Evolutionary conservation across 2,113 vertebrate species (phyloP), one percentile per base, ranked within the genome.

Genomic region (Lampris megalopsis): DNA sequence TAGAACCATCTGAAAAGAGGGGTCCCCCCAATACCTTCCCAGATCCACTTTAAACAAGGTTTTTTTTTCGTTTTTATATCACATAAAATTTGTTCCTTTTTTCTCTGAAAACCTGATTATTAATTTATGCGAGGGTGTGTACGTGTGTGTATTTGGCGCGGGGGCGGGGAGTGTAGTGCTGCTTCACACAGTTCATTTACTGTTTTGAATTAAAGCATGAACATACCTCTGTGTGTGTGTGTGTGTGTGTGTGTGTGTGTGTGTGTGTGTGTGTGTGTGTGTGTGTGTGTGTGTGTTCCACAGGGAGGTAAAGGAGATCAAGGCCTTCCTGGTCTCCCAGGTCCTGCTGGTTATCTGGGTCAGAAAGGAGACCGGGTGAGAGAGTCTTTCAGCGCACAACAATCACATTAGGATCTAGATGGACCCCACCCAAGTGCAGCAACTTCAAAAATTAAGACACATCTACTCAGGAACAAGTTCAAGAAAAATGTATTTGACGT

Each of bases 281-380:
- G 47, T 52, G 24, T 70, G 63, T 72, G 38, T 74, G 42, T 81
- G 42, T 66, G 85, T 94, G 36, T 89, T 91, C 79, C 68, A 90
- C 91, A 99, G 98, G 98, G 98, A 76, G 43, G 91, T 72, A 92
- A 92, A 87, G 97, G 98, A 10, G 93, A 95, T 82, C 94, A 92
- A 13, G 98, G 98, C 38, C 94, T 97, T 79, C 96, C 96, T 64
- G 98, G 98, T 83, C 88, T 97, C 71, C 96, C 98, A 63, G 98
- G 98, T 6, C 95, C 96, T 24, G 90, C 95, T 81, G 98, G 98
- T 52, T 94, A 96, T 59, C 92, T 84, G 70, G 98, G 98, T 65
- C 88, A 94, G 86, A 96, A 94, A 86, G 98, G 98, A 63, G 96
- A 97, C 81, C 93, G 97, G 96, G 98, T 99, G 94, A 96, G 95